These are phyloP conservation scores for Lycia hirtaria DNA, from an alignment of 2,888 invertebrate genomes.

Conservation along the genomic window DNA sequence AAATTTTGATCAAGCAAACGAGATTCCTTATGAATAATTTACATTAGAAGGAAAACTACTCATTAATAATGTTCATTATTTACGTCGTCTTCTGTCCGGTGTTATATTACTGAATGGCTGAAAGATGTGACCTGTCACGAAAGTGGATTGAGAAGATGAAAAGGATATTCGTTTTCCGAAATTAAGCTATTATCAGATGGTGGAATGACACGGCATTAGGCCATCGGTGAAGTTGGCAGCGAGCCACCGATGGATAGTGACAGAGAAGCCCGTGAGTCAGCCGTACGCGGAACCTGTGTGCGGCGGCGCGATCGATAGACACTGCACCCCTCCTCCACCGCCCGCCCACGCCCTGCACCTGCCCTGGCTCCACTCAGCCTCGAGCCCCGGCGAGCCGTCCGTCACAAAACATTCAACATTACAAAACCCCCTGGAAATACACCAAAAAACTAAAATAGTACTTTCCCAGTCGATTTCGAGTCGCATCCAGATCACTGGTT, in stretches of 20 bases:
- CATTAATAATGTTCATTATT: neutral
- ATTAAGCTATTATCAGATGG: slow-evolving; percentile 63
- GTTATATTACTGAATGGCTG: neutral
- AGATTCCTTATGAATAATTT: slow-evolving; percentile 24
- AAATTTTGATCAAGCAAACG: slow-evolving; percentile 3
- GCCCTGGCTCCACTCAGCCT: slow-evolving; percentile 51
- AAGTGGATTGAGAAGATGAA: slow-evolving; percentile 23
- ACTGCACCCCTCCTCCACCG: slow-evolving; percentile 63
- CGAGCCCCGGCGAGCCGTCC: slow-evolving; percentile 55
- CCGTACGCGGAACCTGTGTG: slow-evolving; percentile 68
- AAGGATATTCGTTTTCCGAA: slow-evolving; percentile 41
- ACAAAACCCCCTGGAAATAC: slow-evolving; percentile 50
- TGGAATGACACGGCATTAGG: slow-evolving; percentile 65
- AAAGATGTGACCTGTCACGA: slow-evolving; percentile 12
- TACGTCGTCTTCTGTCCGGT: neutral
- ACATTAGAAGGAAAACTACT: slow-evolving; percentile 1
- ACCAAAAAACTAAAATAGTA: slow-evolving; percentile 52
- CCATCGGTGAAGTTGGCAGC: slow-evolving; percentile 71
- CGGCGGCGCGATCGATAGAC: slow-evolving; percentile 81
- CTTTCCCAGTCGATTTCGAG: slow-evolving; percentile 46
- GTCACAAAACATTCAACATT: slow-evolving; percentile 47
- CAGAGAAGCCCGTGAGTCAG: slow-evolving; percentile 73
- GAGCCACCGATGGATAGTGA: slow-evolving; percentile 70
- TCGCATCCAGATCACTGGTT: slow-evolving; percentile 57
- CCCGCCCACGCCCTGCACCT: slow-evolving; percentile 60